Conservation (phyloP, 2,888 invertebrate genomes). For the Morpho achilles region DNA sequence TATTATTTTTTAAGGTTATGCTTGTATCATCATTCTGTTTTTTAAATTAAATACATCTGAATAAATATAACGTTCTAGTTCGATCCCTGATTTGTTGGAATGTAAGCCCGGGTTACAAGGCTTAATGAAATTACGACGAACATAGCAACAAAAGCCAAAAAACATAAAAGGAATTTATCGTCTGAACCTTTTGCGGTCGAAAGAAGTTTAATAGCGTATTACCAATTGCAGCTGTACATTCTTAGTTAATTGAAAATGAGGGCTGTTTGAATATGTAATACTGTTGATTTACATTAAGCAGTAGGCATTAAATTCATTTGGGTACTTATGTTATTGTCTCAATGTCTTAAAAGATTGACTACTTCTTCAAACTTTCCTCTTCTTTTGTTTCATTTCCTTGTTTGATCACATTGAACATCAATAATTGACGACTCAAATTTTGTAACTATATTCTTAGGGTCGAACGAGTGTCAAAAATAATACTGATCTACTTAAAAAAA, state of each 20-base stretch:
- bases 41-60: background rate
- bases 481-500: no score
- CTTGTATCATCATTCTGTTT: no score
- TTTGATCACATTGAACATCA: no score
- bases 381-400: no score
- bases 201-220: background rate
- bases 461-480: no score
- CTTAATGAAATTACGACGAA: background rate
- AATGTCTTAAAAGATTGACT: no score
- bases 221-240: background rate
- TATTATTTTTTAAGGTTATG: no score
- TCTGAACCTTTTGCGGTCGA: background rate
- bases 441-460: no score
- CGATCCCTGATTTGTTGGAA: conserved; percentile 3
- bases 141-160: conserved; percentile 5
- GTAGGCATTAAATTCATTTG: no score
- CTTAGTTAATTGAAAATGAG: background rate
- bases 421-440: no score
- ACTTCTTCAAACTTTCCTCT: no score
- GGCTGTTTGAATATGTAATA: background rate
- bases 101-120: conserved; percentile 1
- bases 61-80: conserved; percentile 3
- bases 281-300: background rate
- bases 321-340: no score
- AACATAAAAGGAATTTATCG: background rate